phyloP scores from a whole-genome alignment of 2,888 invertebrate species.

The Cheiracanthium punctorium region DNA sequence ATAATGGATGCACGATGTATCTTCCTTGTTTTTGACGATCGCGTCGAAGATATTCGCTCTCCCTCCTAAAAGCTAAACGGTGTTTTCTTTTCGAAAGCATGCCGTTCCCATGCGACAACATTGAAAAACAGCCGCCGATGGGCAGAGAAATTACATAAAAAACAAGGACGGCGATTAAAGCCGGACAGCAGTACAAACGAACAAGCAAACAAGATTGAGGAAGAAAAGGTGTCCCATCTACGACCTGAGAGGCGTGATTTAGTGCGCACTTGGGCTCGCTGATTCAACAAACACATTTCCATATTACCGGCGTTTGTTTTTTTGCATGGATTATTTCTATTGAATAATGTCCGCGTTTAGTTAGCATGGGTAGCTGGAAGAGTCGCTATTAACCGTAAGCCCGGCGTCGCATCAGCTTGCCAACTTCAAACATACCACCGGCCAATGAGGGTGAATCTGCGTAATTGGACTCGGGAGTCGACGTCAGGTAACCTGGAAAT shows the following conservation, averaged over 20 bases:
- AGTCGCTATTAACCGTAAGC: constrained; percentile 17
- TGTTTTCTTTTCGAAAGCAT: too few species aligned
- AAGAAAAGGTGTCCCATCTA: background rate
- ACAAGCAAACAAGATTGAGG: background rate
- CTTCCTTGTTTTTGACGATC: too few species aligned
- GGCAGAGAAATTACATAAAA: too few species aligned
- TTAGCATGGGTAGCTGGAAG: constrained; percentile 18
- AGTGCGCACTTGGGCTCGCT: constrained; percentile 25
- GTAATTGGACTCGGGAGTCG: background rate
- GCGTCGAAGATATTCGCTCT: too few species aligned
- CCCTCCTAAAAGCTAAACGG: too few species aligned
- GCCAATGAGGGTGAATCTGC: background rate
- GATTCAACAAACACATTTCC: constrained; percentile 31
- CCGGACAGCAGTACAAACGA: background rate
- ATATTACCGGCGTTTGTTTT: constrained; percentile 4
- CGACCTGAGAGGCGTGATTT: constrained; percentile 27
- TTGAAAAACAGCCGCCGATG: too few species aligned
- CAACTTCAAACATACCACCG: constrained; percentile 12
- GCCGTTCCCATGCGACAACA: too few species aligned
- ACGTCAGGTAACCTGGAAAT: constrained; percentile 36
- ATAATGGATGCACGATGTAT: too few species aligned
- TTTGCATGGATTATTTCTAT: constrained; percentile 3
- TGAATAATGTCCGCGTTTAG: constrained; percentile 6
- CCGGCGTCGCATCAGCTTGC: constrained; percentile 34
- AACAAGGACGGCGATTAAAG: background rate